Evolutionary conservation across 2,888 invertebrate species (phyloP).

Genomic region (Ecliptopera silaceata): DNA sequence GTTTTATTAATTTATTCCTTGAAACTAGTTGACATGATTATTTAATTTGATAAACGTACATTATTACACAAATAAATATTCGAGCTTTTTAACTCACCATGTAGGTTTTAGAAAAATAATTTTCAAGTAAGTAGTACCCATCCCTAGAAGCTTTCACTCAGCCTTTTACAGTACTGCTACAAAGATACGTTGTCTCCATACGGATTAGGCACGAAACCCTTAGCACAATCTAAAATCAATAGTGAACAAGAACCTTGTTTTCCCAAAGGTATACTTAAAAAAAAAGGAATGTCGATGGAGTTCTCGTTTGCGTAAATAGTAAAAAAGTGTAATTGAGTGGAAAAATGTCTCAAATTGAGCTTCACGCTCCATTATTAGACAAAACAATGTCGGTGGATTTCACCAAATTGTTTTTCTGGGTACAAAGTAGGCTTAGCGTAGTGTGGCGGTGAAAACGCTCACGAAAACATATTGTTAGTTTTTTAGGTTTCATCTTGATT

Average conservation of each 20-base stretch:
- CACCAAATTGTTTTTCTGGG: slow-evolving; percentile 18
- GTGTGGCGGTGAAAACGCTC: neutral
- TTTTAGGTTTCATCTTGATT: neutral
- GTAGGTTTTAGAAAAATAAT: too few species aligned
- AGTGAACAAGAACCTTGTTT: neutral
- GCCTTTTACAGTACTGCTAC: neutral
- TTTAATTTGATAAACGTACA: too few species aligned
- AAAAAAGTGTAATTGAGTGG: slow-evolving; percentile 18
- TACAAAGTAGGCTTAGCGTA: neutral
- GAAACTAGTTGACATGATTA: too few species aligned
- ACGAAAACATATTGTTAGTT: neutral
- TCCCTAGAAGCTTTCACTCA: too few species aligned
- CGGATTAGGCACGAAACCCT: neutral
- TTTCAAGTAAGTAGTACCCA: too few species aligned
- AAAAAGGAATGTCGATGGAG: slow-evolving; percentile 4
- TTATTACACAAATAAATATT: too few species aligned
- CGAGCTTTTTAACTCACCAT: too few species aligned
- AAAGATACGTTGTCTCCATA: neutral
- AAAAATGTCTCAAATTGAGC: slow-evolving; percentile 28
- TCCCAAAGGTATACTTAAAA: slow-evolving; percentile 2
- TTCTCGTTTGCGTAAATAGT: slow-evolving; percentile 20
- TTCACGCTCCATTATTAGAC: slow-evolving; percentile 31
- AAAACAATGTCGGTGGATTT: slow-evolving; percentile 24
- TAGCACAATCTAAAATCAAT: slow-evolving; percentile 6
- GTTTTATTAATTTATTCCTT: too few species aligned